These are phyloP conservation scores for Coboldia fuscipes DNA, from an alignment of 1,140 invertebrate genomes.

Conservation along the genomic window DNA sequence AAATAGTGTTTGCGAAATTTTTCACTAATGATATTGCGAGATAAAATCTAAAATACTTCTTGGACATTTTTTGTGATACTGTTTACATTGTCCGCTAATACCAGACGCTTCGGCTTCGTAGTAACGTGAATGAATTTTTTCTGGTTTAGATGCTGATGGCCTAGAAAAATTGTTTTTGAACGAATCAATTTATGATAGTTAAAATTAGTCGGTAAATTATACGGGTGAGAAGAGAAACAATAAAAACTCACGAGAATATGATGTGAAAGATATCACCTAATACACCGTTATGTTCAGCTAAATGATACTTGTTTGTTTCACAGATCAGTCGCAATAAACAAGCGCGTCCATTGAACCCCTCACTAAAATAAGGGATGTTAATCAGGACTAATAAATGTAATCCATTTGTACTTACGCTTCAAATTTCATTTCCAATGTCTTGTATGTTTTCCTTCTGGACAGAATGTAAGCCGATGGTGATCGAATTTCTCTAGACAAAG, in stretches of 20 bases:
- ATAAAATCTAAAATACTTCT: not conserved
- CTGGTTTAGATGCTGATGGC: not conserved
- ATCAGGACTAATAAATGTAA: too few species aligned
- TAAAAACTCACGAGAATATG: slow-evolving; percentile 11
- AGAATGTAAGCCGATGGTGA: too few species aligned
- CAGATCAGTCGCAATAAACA: slow-evolving; percentile 14
- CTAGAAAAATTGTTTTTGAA: not conserved
- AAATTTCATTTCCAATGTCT: too few species aligned
- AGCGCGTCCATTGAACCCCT: slow-evolving; percentile 10
- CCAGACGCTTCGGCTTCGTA: not conserved
- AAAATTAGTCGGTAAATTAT: too few species aligned
- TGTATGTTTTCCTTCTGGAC: too few species aligned
- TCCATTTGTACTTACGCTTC: too few species aligned
- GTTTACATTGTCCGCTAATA: not conserved
- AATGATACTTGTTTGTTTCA: slow-evolving; percentile 9
- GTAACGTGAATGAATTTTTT: not conserved
- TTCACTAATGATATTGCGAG: not conserved
- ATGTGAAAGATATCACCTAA: slow-evolving; percentile 14
- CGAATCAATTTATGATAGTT: not conserved
- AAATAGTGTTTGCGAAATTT: too few species aligned
- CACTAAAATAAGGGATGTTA: too few species aligned
- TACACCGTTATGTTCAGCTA: slow-evolving; percentile 11
- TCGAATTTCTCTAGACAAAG: too few species aligned
- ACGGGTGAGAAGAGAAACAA: too few species aligned
- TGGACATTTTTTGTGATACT: not conserved